Conservation (phyloP, 2,113 vertebrate species). For the Microcebus murinus region DNA sequence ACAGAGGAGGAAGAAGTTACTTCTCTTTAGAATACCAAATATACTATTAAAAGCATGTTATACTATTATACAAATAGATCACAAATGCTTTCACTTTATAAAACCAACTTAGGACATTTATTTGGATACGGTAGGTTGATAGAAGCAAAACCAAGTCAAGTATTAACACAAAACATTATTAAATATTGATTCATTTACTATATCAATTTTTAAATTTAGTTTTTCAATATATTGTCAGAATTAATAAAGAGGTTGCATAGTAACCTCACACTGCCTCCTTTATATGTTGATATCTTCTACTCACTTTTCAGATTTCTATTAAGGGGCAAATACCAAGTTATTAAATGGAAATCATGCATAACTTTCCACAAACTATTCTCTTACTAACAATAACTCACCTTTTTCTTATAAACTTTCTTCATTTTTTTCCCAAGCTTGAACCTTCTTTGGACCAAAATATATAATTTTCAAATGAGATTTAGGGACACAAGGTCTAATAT, state of each 20-base stretch:
- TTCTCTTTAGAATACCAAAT: neutral
- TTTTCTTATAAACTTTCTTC: conserved; percentile 23
- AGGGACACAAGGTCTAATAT: neutral
- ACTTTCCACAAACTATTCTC: conserved; percentile 6
- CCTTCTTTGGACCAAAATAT: neutral
- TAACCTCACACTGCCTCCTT: neutral
- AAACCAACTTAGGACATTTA: conserved; percentile 1
- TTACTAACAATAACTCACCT: neutral
- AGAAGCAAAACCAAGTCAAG: conserved; percentile 26
- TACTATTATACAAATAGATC: neutral
- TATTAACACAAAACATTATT: neutral
- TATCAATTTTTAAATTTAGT: conserved; percentile 31
- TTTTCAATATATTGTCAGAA: conserved; percentile 27
- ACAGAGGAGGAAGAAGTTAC: neutral
- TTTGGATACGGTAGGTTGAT: neutral
- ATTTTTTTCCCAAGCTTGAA: conserved; percentile 20
- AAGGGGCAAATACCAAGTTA: conserved; percentile 1
- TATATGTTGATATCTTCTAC: conserved; percentile 21
- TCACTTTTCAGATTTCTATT: conserved; percentile 42
- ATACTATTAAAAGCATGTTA: neutral
- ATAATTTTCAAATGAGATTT: conserved; percentile 19
- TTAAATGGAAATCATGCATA: neutral
- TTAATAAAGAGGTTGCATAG: neutral
- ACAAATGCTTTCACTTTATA: neutral
- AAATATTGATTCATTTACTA: neutral